phyloP scores from a whole-genome alignment of 2,888 invertebrate genomes.

The Cephus rjabovi region DNA sequence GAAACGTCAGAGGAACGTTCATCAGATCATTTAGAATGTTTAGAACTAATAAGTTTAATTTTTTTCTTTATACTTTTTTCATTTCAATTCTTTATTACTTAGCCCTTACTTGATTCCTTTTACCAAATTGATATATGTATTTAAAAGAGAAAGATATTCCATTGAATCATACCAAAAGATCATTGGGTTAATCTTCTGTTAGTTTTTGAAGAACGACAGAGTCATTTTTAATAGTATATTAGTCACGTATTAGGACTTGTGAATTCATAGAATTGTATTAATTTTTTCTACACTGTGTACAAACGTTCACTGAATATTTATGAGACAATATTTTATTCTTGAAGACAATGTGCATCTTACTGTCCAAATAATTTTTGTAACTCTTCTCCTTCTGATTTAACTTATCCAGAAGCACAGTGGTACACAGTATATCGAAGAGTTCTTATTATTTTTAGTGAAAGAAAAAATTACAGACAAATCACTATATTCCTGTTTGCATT shows the following conservation, averaged over 20 bases:
- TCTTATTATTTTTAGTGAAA: neutral
- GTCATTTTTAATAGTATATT: neutral
- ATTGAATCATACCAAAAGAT: neutral
- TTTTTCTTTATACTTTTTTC: neutral
- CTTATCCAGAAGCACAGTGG: neutral
- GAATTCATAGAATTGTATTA: neutral
- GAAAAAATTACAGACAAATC: neutral
- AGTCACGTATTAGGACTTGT: neutral
- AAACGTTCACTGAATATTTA: neutral
- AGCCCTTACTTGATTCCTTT: neutral
- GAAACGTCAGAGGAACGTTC: neutral
- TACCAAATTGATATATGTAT: neutral
- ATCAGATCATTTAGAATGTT: neutral
- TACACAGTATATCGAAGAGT: neutral
- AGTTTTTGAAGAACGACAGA: neutral
- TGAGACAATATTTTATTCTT: neutral
- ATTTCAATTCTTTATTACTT: neutral
- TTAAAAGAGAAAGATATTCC: neutral
- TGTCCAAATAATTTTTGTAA: neutral
- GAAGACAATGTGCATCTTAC: neutral
- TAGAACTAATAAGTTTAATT: neutral
- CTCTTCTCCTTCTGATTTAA: neutral
- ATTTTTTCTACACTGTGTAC: neutral
- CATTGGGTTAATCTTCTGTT: neutral
- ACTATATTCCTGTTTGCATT: neutral